Percentiles rank a stretch among this genome's conserved stretches.
Conservation (phyloP, 1,140 invertebrate genomes). For the Adoxophyes honmai region DNA sequence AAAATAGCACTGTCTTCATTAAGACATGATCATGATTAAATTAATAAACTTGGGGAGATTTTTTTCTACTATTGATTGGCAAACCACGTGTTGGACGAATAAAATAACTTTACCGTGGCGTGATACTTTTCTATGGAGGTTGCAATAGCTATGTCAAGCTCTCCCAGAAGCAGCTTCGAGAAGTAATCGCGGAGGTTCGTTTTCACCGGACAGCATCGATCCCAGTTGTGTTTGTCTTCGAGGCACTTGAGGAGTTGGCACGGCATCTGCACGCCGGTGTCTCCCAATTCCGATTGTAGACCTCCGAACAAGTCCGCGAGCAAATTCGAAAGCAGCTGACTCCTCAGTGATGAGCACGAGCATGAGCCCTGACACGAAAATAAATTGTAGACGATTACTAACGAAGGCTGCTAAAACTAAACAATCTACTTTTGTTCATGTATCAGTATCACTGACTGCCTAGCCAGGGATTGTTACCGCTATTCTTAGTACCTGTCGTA, state of each 20-base stretch:
- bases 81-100: no score
- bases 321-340: constrained; percentile 48
- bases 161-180: constrained; percentile 47
- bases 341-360: constrained; percentile 56
- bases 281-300: constrained; percentile 47
- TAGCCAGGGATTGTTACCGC: no score
- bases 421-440: no score
- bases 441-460: no score
- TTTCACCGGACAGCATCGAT: constrained; percentile 42
- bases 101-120: constrained; percentile 42
- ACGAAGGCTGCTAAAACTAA: no score
- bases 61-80: no score
- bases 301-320: constrained; percentile 52
- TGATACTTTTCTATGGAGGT: constrained; percentile 65
- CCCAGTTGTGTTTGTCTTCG: constrained; percentile 64
- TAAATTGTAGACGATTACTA: no score
- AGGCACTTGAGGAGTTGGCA: constrained; percentile 61
- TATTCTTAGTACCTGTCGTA: no score
- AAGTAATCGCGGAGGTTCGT: constrained; percentile 51
- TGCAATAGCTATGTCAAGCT: constrained; percentile 64
- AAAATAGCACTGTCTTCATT: no score
- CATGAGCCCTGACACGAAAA: constrained; percentile 46
- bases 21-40: no score
- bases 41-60: no score
- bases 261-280: constrained; percentile 44